Conservation (phyloP, 64 coral and sea anemone genomes). For the Exaiptasia diaphana region DNA sequence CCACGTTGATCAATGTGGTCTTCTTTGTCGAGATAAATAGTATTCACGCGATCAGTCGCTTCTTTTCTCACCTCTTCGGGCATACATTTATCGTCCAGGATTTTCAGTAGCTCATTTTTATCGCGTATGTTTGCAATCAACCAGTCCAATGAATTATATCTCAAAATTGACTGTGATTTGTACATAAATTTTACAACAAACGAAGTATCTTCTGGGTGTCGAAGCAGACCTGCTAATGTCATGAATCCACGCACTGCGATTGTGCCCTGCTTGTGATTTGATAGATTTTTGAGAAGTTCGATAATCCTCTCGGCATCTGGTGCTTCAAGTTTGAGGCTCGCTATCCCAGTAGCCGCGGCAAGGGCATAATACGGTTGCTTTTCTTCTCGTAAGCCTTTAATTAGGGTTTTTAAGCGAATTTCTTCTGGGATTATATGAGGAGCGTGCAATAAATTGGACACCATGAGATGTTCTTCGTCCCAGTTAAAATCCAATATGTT, state of each 20-base stretch:
- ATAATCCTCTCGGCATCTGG: slow-evolving; percentile 71
- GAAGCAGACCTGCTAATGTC: slow-evolving; percentile 73
- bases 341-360: slow-evolving; percentile 81
- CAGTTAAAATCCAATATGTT: slow-evolving; percentile 95
- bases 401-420: slow-evolving; percentile 56
- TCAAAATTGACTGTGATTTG: slow-evolving; percentile 85
- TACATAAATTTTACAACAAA: slow-evolving; percentile 95
- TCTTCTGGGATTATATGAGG: slow-evolving; percentile 82
- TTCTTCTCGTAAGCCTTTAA: slow-evolving; percentile 82
- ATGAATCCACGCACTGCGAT: slow-evolving; percentile 90
- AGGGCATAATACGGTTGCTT: slow-evolving; percentile 83
- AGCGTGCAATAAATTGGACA: slow-evolving; percentile 92
- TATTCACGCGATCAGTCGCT: slow-evolving; percentile 80
- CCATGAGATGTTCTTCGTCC: slow-evolving; percentile 88
- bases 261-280: slow-evolving; percentile 69
- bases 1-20: slow-evolving; percentile 49
- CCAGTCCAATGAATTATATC: slow-evolving; percentile 94
- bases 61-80: slow-evolving; percentile 89
- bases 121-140: slow-evolving; percentile 82
- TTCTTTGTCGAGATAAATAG: slow-evolving; percentile 54
- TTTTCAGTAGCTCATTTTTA: slow-evolving; percentile 68
- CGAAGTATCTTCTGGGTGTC: slow-evolving; percentile 83
- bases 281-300: slow-evolving; percentile 80
- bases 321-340: slow-evolving; percentile 66
- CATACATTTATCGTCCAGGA: slow-evolving; percentile 77